phyloP scores from a whole-genome alignment of 2,888 invertebrate species.

The Heteromyza rotundicornis region DNA sequence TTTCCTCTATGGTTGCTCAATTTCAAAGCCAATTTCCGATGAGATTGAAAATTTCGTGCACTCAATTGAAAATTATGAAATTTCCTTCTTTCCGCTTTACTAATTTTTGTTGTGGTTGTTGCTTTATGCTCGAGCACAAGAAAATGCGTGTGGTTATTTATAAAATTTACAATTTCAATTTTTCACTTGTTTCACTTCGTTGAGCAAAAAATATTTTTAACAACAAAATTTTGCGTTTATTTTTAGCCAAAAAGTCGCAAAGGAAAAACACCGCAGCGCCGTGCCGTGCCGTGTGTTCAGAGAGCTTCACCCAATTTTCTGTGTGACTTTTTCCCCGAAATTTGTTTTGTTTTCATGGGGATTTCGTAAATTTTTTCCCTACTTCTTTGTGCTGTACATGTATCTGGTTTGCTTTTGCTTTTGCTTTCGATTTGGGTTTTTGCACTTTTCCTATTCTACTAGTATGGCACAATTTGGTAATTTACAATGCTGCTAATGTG shows the following conservation, averaged over 20 bases:
- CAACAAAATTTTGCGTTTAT: slow-evolving; percentile 13
- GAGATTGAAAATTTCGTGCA: too few relatives aligned
- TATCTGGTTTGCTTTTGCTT: too few relatives aligned
- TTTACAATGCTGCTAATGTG: too few relatives aligned
- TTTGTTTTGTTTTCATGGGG: not conserved
- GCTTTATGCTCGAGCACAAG: not conserved
- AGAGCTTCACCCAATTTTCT: too few relatives aligned
- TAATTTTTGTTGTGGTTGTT: not conserved
- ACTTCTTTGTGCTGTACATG: too few relatives aligned
- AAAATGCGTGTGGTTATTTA: slow-evolving; percentile 1
- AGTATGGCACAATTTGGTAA: too few relatives aligned
- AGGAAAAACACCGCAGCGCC: not conserved
- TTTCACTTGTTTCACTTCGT: slow-evolving; percentile 25
- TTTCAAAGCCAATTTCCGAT: too few relatives aligned
- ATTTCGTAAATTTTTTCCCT: not conserved
- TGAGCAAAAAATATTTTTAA: slow-evolving; percentile 28
- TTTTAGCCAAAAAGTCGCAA: not conserved
- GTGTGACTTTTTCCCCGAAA: not conserved
- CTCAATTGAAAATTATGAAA: slow-evolving; percentile 17
- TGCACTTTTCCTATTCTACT: too few relatives aligned
- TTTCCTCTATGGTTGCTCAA: too few relatives aligned
- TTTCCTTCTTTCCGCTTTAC: slow-evolving; percentile 11
- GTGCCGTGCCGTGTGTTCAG: too few relatives aligned
- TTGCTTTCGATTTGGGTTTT: too few relatives aligned
- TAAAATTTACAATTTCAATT: not conserved